Evolutionary conservation across 2,888 invertebrate species (phyloP).

Genomic region (Hedya salicella): DNA sequence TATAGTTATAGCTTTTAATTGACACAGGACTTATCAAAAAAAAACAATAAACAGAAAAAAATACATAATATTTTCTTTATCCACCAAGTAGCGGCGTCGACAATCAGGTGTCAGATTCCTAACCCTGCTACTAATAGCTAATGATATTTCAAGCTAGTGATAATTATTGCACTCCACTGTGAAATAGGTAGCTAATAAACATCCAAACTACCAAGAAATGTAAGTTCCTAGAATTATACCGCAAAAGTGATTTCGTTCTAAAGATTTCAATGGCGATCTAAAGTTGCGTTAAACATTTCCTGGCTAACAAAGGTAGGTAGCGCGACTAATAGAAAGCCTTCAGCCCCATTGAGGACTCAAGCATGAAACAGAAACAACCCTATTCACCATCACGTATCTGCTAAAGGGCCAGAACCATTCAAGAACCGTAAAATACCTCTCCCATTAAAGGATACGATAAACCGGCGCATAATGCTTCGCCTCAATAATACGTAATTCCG

Average conservation of each 20-base stretch:
- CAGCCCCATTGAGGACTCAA: conserved; percentile 65
- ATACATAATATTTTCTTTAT: too few relatives aligned
- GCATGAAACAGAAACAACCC: conserved; percentile 78
- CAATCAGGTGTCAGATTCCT: conserved; percentile 58
- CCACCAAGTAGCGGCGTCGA: conserved; percentile 46
- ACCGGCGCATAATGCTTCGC: conserved; percentile 62
- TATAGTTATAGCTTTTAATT: too few relatives aligned
- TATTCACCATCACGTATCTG: conserved; percentile 75
- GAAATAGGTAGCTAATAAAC: conserved; percentile 48
- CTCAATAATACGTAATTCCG: conserved; percentile 62
- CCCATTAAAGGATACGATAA: conserved; percentile 56
- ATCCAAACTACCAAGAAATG: conserved; percentile 2
- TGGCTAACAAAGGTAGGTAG: conserved; percentile 47
- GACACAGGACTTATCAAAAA: too few relatives aligned
- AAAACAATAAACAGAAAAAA: too few relatives aligned
- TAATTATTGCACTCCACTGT: conserved; percentile 55
- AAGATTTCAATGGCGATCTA: conserved; percentile 28
- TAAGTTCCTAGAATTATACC: conserved; percentile 29
- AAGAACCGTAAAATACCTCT: conserved; percentile 70
- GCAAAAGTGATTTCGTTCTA: conserved; percentile 28
- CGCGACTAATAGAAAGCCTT: conserved; percentile 55
- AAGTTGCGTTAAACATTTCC: conserved; percentile 41
- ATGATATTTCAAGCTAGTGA: conserved; percentile 53
- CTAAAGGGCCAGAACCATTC: conserved; percentile 70
- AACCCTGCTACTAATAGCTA: conserved; percentile 50